phyloP scores from a whole-genome alignment of 2,888 invertebrate species.

The Hypselothyrea guttata region DNA sequence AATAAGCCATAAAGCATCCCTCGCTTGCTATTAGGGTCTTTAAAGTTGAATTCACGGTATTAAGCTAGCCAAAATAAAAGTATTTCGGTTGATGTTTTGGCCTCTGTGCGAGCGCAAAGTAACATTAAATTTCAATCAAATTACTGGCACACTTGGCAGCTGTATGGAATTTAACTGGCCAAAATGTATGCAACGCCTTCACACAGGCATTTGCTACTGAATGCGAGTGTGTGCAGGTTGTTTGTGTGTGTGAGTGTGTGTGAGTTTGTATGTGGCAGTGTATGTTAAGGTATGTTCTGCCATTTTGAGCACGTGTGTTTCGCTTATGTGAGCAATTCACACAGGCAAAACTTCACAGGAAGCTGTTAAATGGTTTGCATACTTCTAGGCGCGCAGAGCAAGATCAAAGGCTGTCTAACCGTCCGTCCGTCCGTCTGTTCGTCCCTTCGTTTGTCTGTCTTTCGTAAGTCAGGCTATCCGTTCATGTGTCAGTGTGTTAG shows the following conservation, averaged over 20 bases:
- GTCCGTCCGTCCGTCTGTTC: slow-evolving; percentile 4
- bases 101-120: slow-evolving; percentile 1
- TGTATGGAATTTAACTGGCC: slow-evolving; percentile 32
- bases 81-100: slow-evolving; percentile 1
- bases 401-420: slow-evolving; percentile 54
- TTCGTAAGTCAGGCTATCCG: no score
- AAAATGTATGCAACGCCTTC: slow-evolving; percentile 23
- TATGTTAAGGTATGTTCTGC: slow-evolving; percentile 34
- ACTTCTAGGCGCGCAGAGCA: slow-evolving; percentile 28
- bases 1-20: no score
- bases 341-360: slow-evolving; percentile 15
- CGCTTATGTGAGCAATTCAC: slow-evolving; percentile 41
- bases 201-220: slow-evolving; percentile 1
- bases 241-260: slow-evolving; percentile 4
- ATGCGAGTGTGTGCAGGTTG: neutral
- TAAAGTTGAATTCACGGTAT: neutral
- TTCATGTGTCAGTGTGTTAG: slow-evolving; percentile 7
- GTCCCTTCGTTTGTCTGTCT: slow-evolving; percentile 22
- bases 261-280: slow-evolving; percentile 13
- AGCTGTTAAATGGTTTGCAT: slow-evolving; percentile 60
- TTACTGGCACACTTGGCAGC: slow-evolving; percentile 15
- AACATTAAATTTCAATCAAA: slow-evolving; percentile 31
- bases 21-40: neutral
- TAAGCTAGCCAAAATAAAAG: slow-evolving; percentile 4
- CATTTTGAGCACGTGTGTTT: slow-evolving; percentile 63